Evolutionary conservation across 2,113 vertebrate species (phyloP), one percentile per base, ranked within the genome.

Genomic region (Thinocorus orbignyianus): DNA sequence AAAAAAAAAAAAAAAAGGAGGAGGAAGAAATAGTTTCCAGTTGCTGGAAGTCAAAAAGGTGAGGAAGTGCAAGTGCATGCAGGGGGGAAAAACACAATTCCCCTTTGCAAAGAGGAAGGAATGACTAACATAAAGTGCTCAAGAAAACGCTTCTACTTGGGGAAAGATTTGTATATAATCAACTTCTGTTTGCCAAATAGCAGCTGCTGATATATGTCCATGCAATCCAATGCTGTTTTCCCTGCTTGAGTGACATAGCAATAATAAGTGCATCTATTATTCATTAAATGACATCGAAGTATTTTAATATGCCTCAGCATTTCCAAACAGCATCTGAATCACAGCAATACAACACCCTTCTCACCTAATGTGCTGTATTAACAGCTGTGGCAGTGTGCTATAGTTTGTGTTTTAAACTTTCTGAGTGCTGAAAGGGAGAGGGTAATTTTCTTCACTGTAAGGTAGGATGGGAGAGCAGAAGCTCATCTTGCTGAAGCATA

Each of bases 231-330:
- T 92, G 65, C 74, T 88, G 80, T 77, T 91, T 92, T 90, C 77
- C 35, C 81, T 87, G 84, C 44, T 91, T 72, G 78, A 94, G 62
- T 65, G 78, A 65, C 57, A 64, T 11, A 64, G 69, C 70, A 95
- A 85, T 94, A 95, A 89, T 51, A 94, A 94, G 91, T 76, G 61
- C 69, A 91, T 96, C 89, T 92, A 95, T 96, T 91, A 94, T 96
- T 95, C 94, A 95, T 96, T 82, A 92, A 81, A 92, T 44, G 33
- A 37, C 73, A 93, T 60, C 55, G 72, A 73, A 64, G 70, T 48
- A 60, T 44, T 87, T 94, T n/a, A 92, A 92, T 79, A 85, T 46
- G 81, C 54, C 49, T 91, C 89, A 76, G 52, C 49, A 41, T 93
- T 95, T 89, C 83, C 1, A 1, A 92, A 49, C 24, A 60, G 61